Evolutionary conservation across 2,113 vertebrate species (phyloP), one percentile per base, ranked within the genome.

Genomic region (Callocephalon fimbriatum): DNA sequence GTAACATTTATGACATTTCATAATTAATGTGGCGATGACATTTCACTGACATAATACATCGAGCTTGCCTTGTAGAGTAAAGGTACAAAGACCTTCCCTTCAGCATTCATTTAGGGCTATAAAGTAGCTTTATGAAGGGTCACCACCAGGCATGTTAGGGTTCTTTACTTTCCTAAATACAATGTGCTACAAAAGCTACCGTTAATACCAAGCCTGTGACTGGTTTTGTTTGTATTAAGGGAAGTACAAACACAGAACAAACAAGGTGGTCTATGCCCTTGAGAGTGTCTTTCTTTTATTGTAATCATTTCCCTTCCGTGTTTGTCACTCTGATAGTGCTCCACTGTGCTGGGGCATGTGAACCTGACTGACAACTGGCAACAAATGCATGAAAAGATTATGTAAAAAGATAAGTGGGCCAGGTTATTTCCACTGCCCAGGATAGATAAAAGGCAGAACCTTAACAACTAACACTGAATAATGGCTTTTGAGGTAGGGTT

Each of bases 171-270:
- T 44, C 65, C 70, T 67, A 22, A 78, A 61, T 47, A 56, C 3
- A 59, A 91, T 6, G 32, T 40, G 80, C 16, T 56, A n/a, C 61
- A 44, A 89, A 95, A 62, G 17, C 65, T 67, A 22, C 79, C 1
- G 0, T 71, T 71, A 51, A 25, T 76, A 38, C 38, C 59, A 48
- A 87, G 72, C 86, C 76, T 78, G 40, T 84, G 86, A 19, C 79
- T 71, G 79, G 2, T 40, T 86, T 74, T 88, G 66, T 95, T 94
- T 88, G 72, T 54, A 3, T 22, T 59, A 93, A 84, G 80, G 91
- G 89, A 94, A 93, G 80, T 74, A 74, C 51, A 93, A 89, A 71
- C 82, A 90, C 68, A 71, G 93, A 80, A 74, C 83, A 92, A 94
- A 71, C 50, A 42, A 83, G 91, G 84, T 88, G 90, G 89, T 84